Percentiles rank a stretch among this genome's conserved stretches.
phyloP scores from a whole-genome alignment of 2,797 vertebrate species.

The Enteromius unitaeniatus region DNA sequence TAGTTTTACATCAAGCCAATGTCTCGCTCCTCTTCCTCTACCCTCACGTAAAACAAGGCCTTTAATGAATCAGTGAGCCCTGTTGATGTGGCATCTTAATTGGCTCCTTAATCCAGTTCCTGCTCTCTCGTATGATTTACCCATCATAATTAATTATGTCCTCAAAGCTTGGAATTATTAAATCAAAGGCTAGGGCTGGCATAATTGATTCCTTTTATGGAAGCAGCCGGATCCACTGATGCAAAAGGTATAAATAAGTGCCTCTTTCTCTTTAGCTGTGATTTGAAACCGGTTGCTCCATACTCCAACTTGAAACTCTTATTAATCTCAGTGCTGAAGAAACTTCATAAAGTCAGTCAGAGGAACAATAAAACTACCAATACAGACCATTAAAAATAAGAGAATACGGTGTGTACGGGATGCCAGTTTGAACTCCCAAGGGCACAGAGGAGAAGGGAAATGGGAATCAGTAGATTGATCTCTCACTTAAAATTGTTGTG shows the following conservation, averaged over 20 bases:
- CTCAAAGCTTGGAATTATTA: slow-evolving; percentile 69
- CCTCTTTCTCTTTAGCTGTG: slow-evolving; percentile 42
- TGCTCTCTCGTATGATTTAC: slow-evolving; percentile 76
- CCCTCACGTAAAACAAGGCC: slow-evolving; percentile 10
- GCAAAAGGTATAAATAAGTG: slow-evolving; percentile 37
- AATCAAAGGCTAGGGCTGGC: slow-evolving; percentile 62
- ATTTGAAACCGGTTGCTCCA: not conserved
- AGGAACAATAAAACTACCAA: slow-evolving; percentile 15
- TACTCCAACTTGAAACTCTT: slow-evolving; percentile 3
- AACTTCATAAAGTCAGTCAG: slow-evolving; percentile 19
- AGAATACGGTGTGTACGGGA: not conserved
- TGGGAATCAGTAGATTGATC: slow-evolving; percentile 12
- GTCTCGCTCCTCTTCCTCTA: slow-evolving; percentile 22
- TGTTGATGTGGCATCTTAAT: slow-evolving; percentile 77
- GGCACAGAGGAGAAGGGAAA: not conserved
- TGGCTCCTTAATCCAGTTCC: slow-evolving; percentile 66
- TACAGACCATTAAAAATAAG: slow-evolving; percentile 23
- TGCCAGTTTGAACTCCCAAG: slow-evolving; percentile 9
- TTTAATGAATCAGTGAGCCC: slow-evolving; percentile 63
- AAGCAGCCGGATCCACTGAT: slow-evolving; percentile 9
- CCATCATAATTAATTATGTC: slow-evolving; percentile 77
- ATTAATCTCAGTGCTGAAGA: not conserved
- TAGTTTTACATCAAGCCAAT: slow-evolving; percentile 20
- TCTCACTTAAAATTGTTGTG: slow-evolving; percentile 34
- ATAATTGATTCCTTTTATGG: slow-evolving; percentile 58